These are phyloP conservation scores for Ladona fulva DNA, from an alignment of 1,140 invertebrate species.

Conservation along the genomic window DNA sequence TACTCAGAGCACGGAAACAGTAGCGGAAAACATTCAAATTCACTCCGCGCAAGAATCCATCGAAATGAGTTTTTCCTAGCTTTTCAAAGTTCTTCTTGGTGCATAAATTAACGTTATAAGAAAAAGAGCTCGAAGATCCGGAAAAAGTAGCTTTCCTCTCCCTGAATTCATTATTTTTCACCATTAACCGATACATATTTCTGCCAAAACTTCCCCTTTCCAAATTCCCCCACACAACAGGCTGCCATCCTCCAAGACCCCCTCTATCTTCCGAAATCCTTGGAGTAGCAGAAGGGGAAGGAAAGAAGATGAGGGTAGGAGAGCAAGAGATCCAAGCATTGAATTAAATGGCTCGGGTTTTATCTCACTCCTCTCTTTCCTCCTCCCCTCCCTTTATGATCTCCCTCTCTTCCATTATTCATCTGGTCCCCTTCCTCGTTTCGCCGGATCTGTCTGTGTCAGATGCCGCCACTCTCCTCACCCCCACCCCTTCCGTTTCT, in stretches of 20 bases:
- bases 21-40: no score
- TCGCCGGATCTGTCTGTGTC: conserved; percentile 7
- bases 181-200: conserved; percentile 6
- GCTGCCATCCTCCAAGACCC: neutral
- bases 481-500: no score
- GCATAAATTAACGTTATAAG: neutral
- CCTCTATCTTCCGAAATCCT: no score
- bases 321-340: neutral
- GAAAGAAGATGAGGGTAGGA: no score
- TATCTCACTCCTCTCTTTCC: neutral
- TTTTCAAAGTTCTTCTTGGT: neutral
- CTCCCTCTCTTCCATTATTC: neutral
- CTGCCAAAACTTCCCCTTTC: neutral
- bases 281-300: no score
- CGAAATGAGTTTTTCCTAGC: no score
- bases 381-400: neutral
- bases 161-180: neutral
- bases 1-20: no score
- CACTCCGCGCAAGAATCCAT: no score
- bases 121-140: neutral
- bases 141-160: neutral
- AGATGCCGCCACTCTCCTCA: neutral
- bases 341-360: neutral
- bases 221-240: no score
- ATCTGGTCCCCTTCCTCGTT: neutral